These are phyloP conservation scores for Octonoba sinensis DNA, from an alignment of 2,888 invertebrate genomes.

Conservation along the genomic window DNA sequence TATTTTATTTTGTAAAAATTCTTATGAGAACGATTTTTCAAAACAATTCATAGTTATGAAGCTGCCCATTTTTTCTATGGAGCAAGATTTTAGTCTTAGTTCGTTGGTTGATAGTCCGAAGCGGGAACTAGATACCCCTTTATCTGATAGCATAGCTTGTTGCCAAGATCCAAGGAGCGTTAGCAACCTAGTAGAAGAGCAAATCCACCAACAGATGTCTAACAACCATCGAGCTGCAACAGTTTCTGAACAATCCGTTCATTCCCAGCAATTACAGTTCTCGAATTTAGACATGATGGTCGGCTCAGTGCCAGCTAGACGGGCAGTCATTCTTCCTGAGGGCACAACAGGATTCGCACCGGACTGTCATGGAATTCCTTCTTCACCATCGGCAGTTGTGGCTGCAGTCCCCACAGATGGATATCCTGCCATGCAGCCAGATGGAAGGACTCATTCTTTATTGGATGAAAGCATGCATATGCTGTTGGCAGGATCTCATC, in stretches of 20 bases:
- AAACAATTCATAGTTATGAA: constrained; percentile 42
- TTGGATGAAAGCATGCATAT: constrained; percentile 64
- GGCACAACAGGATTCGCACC: constrained; percentile 49
- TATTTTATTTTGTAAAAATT: too few species aligned
- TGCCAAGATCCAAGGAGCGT: constrained; percentile 27
- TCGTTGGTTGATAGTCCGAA: constrained; percentile 45
- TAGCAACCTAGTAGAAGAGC: constrained; percentile 30
- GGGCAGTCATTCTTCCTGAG: constrained; percentile 31
- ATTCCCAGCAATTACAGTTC: constrained; percentile 20
- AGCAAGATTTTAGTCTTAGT: constrained; percentile 48
- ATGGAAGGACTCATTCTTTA: constrained; percentile 47
- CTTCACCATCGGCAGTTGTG: constrained; percentile 49
- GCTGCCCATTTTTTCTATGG: constrained; percentile 33
- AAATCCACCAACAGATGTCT: constrained; percentile 28
- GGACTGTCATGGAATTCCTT: constrained; percentile 48
- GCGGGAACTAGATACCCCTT: constrained; percentile 32
- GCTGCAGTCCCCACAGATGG: constrained; percentile 50
- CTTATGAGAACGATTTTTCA: too few species aligned
- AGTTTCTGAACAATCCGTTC: too few species aligned
- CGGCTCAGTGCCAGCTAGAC: constrained; percentile 7
- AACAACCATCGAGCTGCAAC: not conserved
- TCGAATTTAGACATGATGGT: constrained; percentile 34
- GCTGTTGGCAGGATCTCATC: constrained; percentile 68
- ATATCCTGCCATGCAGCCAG: constrained; percentile 57
- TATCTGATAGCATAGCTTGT: constrained; percentile 29